Evolutionary conservation across 1,140 invertebrate species (phyloP), one percentile per base, ranked within the genome.

Genomic region (Diorhabda elongata): DNA sequence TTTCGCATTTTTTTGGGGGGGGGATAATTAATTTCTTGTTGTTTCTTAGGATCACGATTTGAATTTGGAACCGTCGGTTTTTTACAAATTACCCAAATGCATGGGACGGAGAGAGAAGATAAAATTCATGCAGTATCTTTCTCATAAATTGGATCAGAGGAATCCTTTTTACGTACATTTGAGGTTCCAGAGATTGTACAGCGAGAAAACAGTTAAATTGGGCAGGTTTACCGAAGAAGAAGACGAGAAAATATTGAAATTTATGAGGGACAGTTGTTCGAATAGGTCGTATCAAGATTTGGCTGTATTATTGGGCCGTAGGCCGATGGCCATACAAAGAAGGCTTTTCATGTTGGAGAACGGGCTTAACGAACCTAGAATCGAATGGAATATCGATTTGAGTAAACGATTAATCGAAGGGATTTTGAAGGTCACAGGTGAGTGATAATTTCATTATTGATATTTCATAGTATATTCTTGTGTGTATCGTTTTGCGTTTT

Each of bases 101-200:
- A 58, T 69, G 58, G 8, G 42, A n/a, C 52, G 5, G 26, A 6
- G 47, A 64, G 57, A 67, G 26, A 70, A 62, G 58, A 4, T 64
- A 60, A 65, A 67, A 44, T 70, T 72, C 45, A 41, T 67, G 42
- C 68, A 61, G 57, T 69, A 67, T 64, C n/a, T 72, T 11, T 60
- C 47, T 9, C 64, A 69, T 43, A 61, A 26, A 5, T 56, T 72
- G 43, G 56, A 69, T 4, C 11, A 72, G 57, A 64, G 71, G 7
- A n/a, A 58, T 45, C 43, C 67, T 2, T 44, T 11, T 64, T 42
- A 61, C 3, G 58, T 72, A 8, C 65, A 70, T 44, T 64, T 26
- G 6, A 66, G 71, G 44, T 72, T 72, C 62, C 44, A 64, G 44
- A 43, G 42, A 5, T 11, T 71, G 3, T 71, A 61, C 58, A 43